A percentile compares a stretch with the other conserved stretches of the same genome.
phyloP scores from a whole-genome alignment of 2,797 vertebrate species.

The Tenualosa ilisha region DNA sequence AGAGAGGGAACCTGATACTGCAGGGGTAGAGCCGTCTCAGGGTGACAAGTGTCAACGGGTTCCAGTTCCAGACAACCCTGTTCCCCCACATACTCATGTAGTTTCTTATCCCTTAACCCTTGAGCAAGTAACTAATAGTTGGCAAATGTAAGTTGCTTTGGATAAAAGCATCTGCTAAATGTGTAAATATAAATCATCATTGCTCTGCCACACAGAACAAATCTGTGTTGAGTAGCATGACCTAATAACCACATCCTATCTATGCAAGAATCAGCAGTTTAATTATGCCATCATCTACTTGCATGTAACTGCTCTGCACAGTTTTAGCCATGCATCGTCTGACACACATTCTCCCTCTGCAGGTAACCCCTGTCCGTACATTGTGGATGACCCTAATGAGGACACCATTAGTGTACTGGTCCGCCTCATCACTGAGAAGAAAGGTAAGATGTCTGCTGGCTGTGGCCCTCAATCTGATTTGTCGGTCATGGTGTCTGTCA shows the following conservation, averaged over 20 bases:
- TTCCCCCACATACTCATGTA: too few species aligned
- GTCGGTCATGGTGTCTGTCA: neutral
- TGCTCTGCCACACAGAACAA: too few species aligned
- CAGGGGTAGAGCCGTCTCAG: neutral
- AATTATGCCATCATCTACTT: too few species aligned
- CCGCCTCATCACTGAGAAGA: slow-evolving; percentile 93
- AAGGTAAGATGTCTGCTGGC: slow-evolving; percentile 73
- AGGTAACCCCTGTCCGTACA: slow-evolving; percentile 74
- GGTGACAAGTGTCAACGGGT: neutral
- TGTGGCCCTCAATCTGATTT: neutral
- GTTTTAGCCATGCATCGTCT: neutral
- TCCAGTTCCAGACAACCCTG: neutral
- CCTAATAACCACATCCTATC: too few species aligned
- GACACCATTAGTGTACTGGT: slow-evolving; percentile 95
- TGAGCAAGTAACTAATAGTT: too few species aligned
- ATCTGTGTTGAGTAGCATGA: too few species aligned
- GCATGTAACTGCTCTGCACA: too few species aligned
- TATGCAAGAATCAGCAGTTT: too few species aligned
- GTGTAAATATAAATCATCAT: too few species aligned
- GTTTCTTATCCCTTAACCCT: too few species aligned
- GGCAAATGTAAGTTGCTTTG: too few species aligned
- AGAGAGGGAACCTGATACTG: neutral
- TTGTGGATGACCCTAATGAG: slow-evolving; percentile 86
- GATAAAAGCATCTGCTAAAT: too few species aligned
- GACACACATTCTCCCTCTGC: slow-evolving; percentile 9